Base-by-base conservation (phyloP, 2,113 vertebrate genomes). In the Myrmecophaga tridactyla region DNA sequence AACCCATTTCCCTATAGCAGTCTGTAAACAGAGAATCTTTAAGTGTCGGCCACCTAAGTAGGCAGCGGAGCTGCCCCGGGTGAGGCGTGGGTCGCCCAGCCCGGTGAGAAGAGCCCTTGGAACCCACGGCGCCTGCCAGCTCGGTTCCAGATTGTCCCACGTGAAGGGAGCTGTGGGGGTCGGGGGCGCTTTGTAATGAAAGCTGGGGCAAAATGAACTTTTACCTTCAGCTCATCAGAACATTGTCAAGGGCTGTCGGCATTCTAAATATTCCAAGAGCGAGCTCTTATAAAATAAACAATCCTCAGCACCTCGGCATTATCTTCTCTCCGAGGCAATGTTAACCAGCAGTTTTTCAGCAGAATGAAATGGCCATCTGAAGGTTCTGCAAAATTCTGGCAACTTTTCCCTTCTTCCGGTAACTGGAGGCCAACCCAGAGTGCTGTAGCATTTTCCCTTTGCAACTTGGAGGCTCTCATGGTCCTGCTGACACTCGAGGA, bases 251-350 rank as follows among this genome's bases (percentile, higher is more conserved):
- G 95, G 89, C 97, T 92, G 84, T 39, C 81, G 36, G 62, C 14
- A 3, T 60, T 63, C 34, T 29, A 77, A 75, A 5, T 3, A 7
- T 5, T 46, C 96, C 96, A 80, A 92, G 96, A 97, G 58, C 92
- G 93, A 94, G 96, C 96, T 31, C 98, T 98, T 96, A 91, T 87
- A 96, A 95, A 97, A 62, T 90, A 94, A 95, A 98, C 84, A 75
- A 84, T 94, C 76, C n/a, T 86, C 0, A 96, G 96, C 95, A 96
- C 76, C n/a, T 86, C 0, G 96, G 96, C 95, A 96, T 85, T 60
- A 73, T 56, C 46, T 92, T 97, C 88, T 94, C 0, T 95, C 48
- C 31, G 56, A 93, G 90, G 92, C 89, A 95, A 92, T 27, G 67
- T 95, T 83, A 93, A 95, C 31, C 62, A 90, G 92, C 81, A 46